Evolutionary conservation across 2,888 invertebrate genomes (phyloP).

Genomic region (Amiota communis): DNA sequence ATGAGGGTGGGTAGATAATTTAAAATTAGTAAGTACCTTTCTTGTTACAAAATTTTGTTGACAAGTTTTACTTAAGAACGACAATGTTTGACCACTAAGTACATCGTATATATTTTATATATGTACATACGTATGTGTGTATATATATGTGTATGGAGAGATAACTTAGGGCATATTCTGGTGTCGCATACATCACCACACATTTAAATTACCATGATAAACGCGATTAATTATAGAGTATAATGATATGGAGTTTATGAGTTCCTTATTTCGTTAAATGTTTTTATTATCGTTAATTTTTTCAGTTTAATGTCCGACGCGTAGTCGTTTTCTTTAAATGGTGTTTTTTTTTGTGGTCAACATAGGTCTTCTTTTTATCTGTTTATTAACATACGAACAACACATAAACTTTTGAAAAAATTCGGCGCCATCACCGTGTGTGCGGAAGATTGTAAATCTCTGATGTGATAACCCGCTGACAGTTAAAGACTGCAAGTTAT

Average conservation of each 20-base stretch:
- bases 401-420: neutral
- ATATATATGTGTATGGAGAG: too few species aligned
- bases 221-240: too few species aligned
- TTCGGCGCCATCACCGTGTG: constrained; percentile 15
- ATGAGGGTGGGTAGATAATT: too few species aligned
- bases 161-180: too few species aligned
- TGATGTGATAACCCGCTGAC: constrained; percentile 27
- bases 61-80: too few species aligned
- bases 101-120: too few species aligned
- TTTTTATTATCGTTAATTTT: neutral
- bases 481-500: constrained; percentile 4
- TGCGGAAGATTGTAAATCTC: constrained; percentile 1
- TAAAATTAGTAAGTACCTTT: too few species aligned
- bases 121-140: too few species aligned
- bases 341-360: constrained; percentile 4
- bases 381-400: neutral
- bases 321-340: constrained; percentile 4
- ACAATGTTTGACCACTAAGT: too few species aligned
- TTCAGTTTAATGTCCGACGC: neutral
- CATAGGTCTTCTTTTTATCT: neutral
- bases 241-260: neutral
- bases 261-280: constrained; percentile 13
- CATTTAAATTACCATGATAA: too few species aligned
- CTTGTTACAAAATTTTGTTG: too few species aligned
- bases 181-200: too few species aligned